Evolutionary conservation across 1,140 invertebrate genomes (phyloP), one percentile per base, ranked within the genome.

Genomic region (Drosophila pachea): DNA sequence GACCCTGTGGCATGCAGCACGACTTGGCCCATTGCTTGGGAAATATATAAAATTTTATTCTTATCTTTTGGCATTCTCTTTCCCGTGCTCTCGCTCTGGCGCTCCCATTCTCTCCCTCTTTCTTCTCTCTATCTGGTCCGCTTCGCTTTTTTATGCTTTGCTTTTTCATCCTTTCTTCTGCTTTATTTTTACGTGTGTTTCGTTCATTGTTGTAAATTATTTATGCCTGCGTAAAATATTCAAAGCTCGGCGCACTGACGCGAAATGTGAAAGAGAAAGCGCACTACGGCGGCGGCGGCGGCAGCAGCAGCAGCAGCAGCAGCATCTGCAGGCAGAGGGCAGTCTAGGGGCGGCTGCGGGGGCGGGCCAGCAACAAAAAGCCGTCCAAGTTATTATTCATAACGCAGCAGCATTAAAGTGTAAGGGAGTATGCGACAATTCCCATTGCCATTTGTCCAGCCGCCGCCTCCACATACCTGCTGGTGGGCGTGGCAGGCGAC

Each of bases 201-300:
- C 61, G 68, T 31, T 70, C 81, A 84, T 84, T 84, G 81, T 86
- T 86, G 84, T 84, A 84, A 86, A 84, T 84, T 84, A 84, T 84
- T 84, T 84, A 84, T 84, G 81, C 81, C 77, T 86, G 81, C 70
- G 76, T 86, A 86, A 84, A 84, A 84, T 84, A 84, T 84, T 84
- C 81, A 84, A 84, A 84, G 81, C 76, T 64, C 68, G 61, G 63
- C 66, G 68, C 61, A 78, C 64, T 78, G 76, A 78, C 65, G 75
- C 61, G 66, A 69, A 73, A 73, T 73, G 67, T 43, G 77, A 67
- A 49, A 71, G 49, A 54, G 55, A 53, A 38, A 73, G 68, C 74
- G 74, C 69, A 77, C 75, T 73, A 77, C 62, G 74, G n/a, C n/a
- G n/a, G n/a, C n/a, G n/a, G n/a, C n/a, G n/a, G n/a, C n/a, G n/a